Conservation (phyloP, 2,888 invertebrate genomes). For the Xylophagus ater region DNA sequence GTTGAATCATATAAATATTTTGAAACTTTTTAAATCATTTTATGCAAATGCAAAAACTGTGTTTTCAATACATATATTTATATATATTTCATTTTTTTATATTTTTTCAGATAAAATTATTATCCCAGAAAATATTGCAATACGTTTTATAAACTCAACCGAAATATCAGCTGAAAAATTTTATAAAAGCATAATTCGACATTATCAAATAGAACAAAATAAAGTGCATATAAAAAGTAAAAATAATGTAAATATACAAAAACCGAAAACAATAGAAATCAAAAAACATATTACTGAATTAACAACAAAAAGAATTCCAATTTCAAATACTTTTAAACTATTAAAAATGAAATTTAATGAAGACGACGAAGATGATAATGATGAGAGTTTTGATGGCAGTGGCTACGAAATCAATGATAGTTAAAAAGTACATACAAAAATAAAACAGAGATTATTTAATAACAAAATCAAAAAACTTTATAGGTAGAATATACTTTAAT, state of each 20-base stretch:
- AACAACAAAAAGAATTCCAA: slow-evolving; percentile 2
- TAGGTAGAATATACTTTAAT: too few relatives aligned
- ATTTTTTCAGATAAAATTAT: slow-evolving; percentile 38
- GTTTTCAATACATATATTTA: too few relatives aligned
- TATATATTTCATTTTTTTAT: too few relatives aligned
- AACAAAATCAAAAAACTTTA: too few relatives aligned
- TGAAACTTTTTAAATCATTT: too few relatives aligned
- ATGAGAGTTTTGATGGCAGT: slow-evolving; percentile 4
- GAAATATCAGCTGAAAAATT: slow-evolving; percentile 38
- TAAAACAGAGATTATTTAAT: too few relatives aligned
- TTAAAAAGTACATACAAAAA: too few relatives aligned
- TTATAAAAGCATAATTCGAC: slow-evolving; percentile 35
- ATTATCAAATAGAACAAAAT: slow-evolving; percentile 22
- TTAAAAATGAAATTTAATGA: slow-evolving; percentile 1
- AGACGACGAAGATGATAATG: background rate
- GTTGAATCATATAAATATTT: too few relatives aligned
- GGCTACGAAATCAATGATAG: background rate
- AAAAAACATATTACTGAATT: background rate
- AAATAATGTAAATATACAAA: too few relatives aligned
- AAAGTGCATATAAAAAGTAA: background rate
- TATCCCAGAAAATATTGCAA: slow-evolving; percentile 39
- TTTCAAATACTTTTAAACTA: slow-evolving; percentile 1
- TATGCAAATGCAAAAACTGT: too few relatives aligned
- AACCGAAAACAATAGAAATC: background rate
- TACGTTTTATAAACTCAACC: slow-evolving; percentile 33